Percentiles rank a stretch among this genome's conserved stretches.
phyloP scores from a whole-genome alignment of 2,888 invertebrate species.

The Pseudanteris insignis region DNA sequence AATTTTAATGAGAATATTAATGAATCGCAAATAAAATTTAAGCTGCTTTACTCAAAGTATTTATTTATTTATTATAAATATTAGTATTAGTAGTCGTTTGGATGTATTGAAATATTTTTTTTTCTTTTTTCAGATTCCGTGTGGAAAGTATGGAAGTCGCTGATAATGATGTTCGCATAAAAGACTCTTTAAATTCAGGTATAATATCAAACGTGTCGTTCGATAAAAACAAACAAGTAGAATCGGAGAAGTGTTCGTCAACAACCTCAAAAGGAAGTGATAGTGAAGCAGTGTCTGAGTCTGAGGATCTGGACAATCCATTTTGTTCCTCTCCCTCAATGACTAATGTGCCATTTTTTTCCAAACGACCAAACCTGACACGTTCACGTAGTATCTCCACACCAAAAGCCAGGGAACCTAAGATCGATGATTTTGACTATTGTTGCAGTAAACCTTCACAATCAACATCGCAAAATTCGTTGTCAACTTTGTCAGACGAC shows the following conservation, averaged over 20 bases:
- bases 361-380: conserved; percentile 21
- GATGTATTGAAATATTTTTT: not conserved
- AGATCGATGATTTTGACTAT: conserved; percentile 26
- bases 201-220: conserved; percentile 29
- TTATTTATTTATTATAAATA: too few species aligned
- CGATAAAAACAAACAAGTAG: conserved; percentile 37
- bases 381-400: conserved; percentile 41
- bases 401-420: conserved; percentile 26
- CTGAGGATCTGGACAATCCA: conserved; percentile 28
- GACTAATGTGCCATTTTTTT: conserved; percentile 12
- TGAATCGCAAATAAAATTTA: too few species aligned
- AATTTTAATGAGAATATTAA: too few species aligned
- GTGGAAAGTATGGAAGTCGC: conserved; percentile 63
- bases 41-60: too few species aligned
- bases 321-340: conserved; percentile 34
- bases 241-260: conserved; percentile 7
- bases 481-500: conserved; percentile 33
- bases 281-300: conserved; percentile 21
- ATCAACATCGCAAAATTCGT: conserved; percentile 35
- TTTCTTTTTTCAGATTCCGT: conserved; percentile 54
- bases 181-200: conserved; percentile 50
- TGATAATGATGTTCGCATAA: conserved; percentile 61
- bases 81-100: too few species aligned
- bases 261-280: conserved; percentile 14
- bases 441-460: conserved; percentile 39